Evolutionary conservation across 2,888 invertebrate genomes (phyloP), one percentile per base, ranked within the genome.

Genomic region (Drosophila conformis): DNA sequence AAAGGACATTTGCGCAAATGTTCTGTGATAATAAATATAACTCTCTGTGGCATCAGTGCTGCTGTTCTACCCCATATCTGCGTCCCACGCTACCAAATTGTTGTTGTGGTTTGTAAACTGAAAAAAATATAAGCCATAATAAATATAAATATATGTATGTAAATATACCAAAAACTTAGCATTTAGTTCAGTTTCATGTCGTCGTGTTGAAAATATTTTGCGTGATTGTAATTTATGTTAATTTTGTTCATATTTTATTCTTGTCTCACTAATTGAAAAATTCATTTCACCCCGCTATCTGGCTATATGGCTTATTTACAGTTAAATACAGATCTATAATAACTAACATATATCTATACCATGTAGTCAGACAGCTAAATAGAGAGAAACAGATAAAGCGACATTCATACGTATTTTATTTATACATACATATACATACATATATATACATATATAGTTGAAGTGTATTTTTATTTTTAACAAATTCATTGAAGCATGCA

Each of bases 11-110:
- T 87, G 88, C 81, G 79, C 83, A 87, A 87, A 89, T 87, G 86
- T 87, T 89, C 88, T 86, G 86, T 86, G 86, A 85, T 87, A 89
- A 89, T 89, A 87, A 87, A 87, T 89, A 86, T 89, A 85, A 89
- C 86, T 86, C 89, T 82, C 61, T 87, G 85, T 77, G 80, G 77
- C 80, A 76, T 87, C 84, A 76, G 73, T 69, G 63, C 69, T 67
- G 66, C 66, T 35, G 13, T 1, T 33, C 21, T 21, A 5, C 29
- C 38, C 57, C 40, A 38, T 56, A 27, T 53, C 57, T 59, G 38
- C 60, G 13, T 11, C 52, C 27, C 56, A 48, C 62, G 18, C 36
- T 35, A 25, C 11, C n/a, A 13, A 5, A 49, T 1, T 29, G 27
- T 61, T 49, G 27, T 35, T 71, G n/a, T 57, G 52, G 59, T 42